Conservation (phyloP, 2,113 vertebrate genomes). For the Nipponia nippon region DNA sequence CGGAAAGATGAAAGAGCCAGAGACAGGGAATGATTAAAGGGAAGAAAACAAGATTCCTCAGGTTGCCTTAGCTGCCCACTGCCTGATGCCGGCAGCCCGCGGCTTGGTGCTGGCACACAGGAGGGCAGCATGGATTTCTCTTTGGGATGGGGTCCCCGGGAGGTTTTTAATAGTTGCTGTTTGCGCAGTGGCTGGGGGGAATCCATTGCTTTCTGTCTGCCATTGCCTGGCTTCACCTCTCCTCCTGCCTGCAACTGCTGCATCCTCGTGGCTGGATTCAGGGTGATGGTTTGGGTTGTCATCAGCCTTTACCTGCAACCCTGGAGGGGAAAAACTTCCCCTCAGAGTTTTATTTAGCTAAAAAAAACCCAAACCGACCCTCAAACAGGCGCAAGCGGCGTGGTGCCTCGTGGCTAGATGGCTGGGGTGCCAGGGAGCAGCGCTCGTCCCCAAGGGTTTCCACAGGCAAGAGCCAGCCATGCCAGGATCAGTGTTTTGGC, state of each 20-base stretch:
- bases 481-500: not conserved
- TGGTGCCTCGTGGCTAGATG: not conserved
- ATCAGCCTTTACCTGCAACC: not conserved
- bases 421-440: rapidly evolving
- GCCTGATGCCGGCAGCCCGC: not conserved
- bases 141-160: constrained; percentile 33
- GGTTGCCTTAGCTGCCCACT: constrained; percentile 34
- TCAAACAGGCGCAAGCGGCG: not conserved
- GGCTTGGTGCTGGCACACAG: not conserved
- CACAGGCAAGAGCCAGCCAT: rapidly evolving
- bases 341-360: not conserved
- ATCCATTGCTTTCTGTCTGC: not conserved
- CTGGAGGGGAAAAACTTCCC: not conserved
- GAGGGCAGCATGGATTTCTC: not conserved
- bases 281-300: not conserved
- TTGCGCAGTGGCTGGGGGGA: not conserved
- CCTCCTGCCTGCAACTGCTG: not conserved
- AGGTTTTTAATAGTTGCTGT: constrained; percentile 47
- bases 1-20: not conserved
- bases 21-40: not conserved
- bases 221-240: constrained; percentile 29
- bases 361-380: not conserved
- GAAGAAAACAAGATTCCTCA: not conserved
- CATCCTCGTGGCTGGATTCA: not conserved
- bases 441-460: not conserved